A percentile compares a stretch with the other conserved stretches of the same genome.
Evolutionary conservation across 2,888 invertebrate genomes (phyloP).

Genomic region (Oxytorus armatus): DNA sequence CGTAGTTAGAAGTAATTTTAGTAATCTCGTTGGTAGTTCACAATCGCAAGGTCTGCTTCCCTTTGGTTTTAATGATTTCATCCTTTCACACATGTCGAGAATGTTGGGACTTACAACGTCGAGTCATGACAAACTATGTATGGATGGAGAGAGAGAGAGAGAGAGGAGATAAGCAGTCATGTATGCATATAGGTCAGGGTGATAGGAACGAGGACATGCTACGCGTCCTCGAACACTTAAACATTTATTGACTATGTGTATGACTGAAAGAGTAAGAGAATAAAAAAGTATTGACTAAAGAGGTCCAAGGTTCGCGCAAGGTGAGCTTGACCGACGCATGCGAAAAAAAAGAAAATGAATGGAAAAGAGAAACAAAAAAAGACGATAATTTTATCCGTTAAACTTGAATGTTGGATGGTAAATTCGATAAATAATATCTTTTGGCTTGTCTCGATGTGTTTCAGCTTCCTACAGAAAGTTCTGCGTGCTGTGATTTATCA

Average conservation of each 20-base stretch:
- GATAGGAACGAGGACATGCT: slow-evolving; percentile 62
- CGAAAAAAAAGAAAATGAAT: not conserved
- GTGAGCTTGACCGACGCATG: not conserved
- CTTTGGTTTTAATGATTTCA: slow-evolving; percentile 34
- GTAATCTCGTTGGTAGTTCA: slow-evolving; percentile 2
- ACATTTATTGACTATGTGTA: slow-evolving; percentile 14
- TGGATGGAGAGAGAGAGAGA: slow-evolving; percentile 30
- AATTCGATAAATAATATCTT: slow-evolving; percentile 5
- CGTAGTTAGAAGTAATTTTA: slow-evolving; percentile 27
- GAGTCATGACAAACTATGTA: slow-evolving; percentile 46
- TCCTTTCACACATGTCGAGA: slow-evolving; percentile 20
- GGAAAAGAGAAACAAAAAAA: slow-evolving; percentile 1
- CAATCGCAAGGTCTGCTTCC: slow-evolving; percentile 48
- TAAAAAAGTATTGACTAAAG: slow-evolving; percentile 12
- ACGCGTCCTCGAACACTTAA: slow-evolving; percentile 44
- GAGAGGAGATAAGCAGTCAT: slow-evolving; percentile 18
- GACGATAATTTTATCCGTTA: not conserved
- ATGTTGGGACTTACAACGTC: slow-evolving; percentile 6
- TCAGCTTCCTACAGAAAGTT: slow-evolving; percentile 82
- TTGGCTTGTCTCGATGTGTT: slow-evolving; percentile 68
- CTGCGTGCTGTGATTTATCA: slow-evolving; percentile 84
- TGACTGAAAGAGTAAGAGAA: slow-evolving; percentile 16
- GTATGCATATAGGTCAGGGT: slow-evolving; percentile 70
- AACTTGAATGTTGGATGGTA: not conserved
- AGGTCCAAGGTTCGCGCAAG: slow-evolving; percentile 24